Evolutionary conservation across 2,113 vertebrate genomes (phyloP), one percentile per base, ranked within the genome.

Genomic region (Gavialis gangeticus): DNA sequence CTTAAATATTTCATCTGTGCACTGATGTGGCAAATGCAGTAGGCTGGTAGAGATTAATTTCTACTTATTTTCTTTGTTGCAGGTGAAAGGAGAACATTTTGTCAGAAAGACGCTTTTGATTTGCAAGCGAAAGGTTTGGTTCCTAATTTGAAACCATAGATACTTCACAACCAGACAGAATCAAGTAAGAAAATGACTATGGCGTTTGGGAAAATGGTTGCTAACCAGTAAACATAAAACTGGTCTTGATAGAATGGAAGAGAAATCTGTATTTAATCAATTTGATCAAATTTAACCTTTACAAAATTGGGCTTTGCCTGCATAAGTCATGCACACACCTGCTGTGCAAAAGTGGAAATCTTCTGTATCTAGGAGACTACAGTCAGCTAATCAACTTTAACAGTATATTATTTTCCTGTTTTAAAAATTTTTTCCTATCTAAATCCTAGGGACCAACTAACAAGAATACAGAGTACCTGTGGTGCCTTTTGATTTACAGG

Each of bases 221-320:
- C 71, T 91, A 94, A 92, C 76, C 75, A 95, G 87, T 88, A 94
- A 88, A 92, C 14, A 80, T 82, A 94, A 96, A 96, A 24, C 66
- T 86, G 91, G 64, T 86, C 95, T 93, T 91, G 88, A 93, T 77
- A 95, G 80, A 96, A 96, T 94, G 88, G 91, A 85, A 80, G 66
- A 93, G 94, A 96, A 95, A 95, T 89, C 69, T 96, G 88, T 97
- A 97, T 96, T 98, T 97, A 97, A 98, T 98, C 95, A 97, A 96
- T 96, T 95, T 98, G 97, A 97, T 97, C 94, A 98, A 97, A 96
- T 91, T 89, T 95, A 98, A 97, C 94, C 95, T 94, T 92, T 95
- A 60, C 84, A 97, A 98, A 98, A 98, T 97, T 98, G 94, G 92
- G 90, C 96, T 94, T 96, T 89, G 78, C 87, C 94, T 94, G 90